Percentiles rank a stretch among this genome's conserved stretches.
These are phyloP conservation scores for Maniola hyperantus DNA, from an alignment of 2,888 invertebrate genomes.

Conservation along the genomic window DNA sequence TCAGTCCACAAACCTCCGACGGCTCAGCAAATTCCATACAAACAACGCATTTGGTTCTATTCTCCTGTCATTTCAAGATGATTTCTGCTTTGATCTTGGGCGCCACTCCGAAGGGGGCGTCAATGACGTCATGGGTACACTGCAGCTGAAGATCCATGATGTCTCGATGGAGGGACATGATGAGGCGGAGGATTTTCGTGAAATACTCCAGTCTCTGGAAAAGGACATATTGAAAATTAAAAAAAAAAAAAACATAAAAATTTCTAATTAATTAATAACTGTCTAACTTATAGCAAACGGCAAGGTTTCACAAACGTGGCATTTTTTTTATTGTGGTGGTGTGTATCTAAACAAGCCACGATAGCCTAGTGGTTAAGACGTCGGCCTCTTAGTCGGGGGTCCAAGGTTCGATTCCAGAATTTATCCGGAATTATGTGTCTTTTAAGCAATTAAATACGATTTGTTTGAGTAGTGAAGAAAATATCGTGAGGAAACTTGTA, in stretches of 20 bases:
- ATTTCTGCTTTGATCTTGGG: slow-evolving; percentile 69
- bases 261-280: too few relatives aligned
- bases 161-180: slow-evolving; percentile 73
- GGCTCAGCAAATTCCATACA: slow-evolving; percentile 45
- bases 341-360: too few relatives aligned
- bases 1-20: neutral
- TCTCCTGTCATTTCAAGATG: slow-evolving; percentile 68
- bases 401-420: too few relatives aligned
- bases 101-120: slow-evolving; percentile 50
- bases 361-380: too few relatives aligned
- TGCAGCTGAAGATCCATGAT: slow-evolving; percentile 72
- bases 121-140: slow-evolving; percentile 49
- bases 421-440: too few relatives aligned
- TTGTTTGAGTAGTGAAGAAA: too few relatives aligned
- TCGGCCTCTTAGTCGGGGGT: too few relatives aligned
- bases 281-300: too few relatives aligned
- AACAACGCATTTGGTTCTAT: slow-evolving; percentile 49
- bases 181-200: slow-evolving; percentile 71
- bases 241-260: neutral
- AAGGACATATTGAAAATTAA: slow-evolving; percentile 31
- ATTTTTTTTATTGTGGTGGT: too few relatives aligned
- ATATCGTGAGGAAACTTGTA: too few relatives aligned
- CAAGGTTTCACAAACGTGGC: too few relatives aligned
- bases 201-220: slow-evolving; percentile 76
- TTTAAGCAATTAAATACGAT: too few relatives aligned